Percentiles rank a stretch among this genome's conserved stretches.
Evolutionary conservation across 23 tunicate species (phyloP).

Genomic region (Clavelina lepadiformis): DNA sequence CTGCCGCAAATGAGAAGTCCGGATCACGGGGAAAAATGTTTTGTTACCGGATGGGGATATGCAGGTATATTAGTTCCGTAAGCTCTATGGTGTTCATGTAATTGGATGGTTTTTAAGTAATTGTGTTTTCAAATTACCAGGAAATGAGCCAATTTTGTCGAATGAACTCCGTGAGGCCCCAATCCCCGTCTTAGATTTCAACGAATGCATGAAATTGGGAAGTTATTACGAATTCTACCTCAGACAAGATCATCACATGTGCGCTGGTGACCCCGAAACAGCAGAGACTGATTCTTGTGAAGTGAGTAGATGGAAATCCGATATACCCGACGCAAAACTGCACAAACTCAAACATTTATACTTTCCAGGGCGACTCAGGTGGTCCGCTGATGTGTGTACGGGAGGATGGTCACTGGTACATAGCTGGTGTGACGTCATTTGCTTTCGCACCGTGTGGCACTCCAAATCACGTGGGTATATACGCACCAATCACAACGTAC

Average conservation of each 20-base stretch:
- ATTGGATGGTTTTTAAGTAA: too few relatives aligned
- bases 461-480: slow-evolving; percentile 77
- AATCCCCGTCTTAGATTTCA: slow-evolving; percentile 35
- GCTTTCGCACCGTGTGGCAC: slow-evolving; percentile 80
- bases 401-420: slow-evolving; percentile 31
- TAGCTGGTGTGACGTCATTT: slow-evolving; percentile 85
- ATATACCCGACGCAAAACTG: too few relatives aligned
- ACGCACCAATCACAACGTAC: slow-evolving; percentile 41
- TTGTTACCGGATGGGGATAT: slow-evolving; percentile 89
- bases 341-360: too few relatives aligned
- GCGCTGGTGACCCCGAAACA: slow-evolving; percentile 70
- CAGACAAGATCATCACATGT: slow-evolving; percentile 45
- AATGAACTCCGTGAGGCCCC: slow-evolving; percentile 38
- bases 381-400: slow-evolving; percentile 67
- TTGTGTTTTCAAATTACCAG: too few relatives aligned
- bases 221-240: slow-evolving; percentile 10
- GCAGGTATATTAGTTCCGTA: slow-evolving; percentile 17
- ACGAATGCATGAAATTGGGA: slow-evolving; percentile 29
- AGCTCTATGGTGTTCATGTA: not conserved
- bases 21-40: slow-evolving; percentile 28
- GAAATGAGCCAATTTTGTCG: too few relatives aligned
- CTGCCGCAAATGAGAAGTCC: slow-evolving; percentile 44
- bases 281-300: slow-evolving; percentile 41
- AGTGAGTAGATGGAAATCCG: too few relatives aligned
- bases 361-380: slow-evolving; percentile 73